Evolutionary conservation across 2,113 vertebrate genomes (phyloP), one percentile per base, ranked within the genome.

Genomic region (Apus apus): DNA sequence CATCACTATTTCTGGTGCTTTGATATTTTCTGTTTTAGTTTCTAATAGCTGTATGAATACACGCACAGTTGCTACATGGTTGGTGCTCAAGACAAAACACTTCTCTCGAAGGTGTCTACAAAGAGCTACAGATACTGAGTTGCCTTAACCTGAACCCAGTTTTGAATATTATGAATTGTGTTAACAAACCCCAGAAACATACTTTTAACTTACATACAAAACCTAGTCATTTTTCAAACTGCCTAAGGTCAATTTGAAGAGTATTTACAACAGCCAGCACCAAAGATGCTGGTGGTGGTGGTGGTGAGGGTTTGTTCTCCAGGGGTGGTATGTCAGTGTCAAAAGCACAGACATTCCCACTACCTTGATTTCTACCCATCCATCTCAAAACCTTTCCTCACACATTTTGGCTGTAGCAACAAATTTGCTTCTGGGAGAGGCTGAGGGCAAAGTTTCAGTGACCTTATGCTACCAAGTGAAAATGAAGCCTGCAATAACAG

Each of bases 21-120:
- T 95, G 82, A 75, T 96, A 95, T 78, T 94, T 92, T 93, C 82
- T 90, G 75, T 0, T 91, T 93, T 62, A 48, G 71, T 86, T 91
- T 94, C 82, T 89, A 87, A 89, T 58, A 87, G 91, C 87, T 95
- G 38, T 83, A 58, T 88, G 91, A 90, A 94, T 83, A 67, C 65
- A 77, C 1, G 16, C 43, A 81, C 67, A 91, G 61, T 91, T 62
- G 66, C 54, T 75, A 61, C 1, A 1, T 81, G 73, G 93, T 90
- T 87, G 58, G 76, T 36, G 26, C 19, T 40, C 36, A 58, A 68
- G 36, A 95, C 79, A 90, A 90, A 96, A 92, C 58, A 30, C 9
- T 67, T 71, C 45, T 81, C 78, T 82, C 13, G 4, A 74, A 86
- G 50, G 15, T 72, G 15, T 65, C 62, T 93, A 19, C 53, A 65